A percentile compares a stretch with the other conserved stretches of the same genome.
Evolutionary conservation across 2,113 vertebrate genomes (phyloP).

Genomic region (Gymnocephalus cernua): DNA sequence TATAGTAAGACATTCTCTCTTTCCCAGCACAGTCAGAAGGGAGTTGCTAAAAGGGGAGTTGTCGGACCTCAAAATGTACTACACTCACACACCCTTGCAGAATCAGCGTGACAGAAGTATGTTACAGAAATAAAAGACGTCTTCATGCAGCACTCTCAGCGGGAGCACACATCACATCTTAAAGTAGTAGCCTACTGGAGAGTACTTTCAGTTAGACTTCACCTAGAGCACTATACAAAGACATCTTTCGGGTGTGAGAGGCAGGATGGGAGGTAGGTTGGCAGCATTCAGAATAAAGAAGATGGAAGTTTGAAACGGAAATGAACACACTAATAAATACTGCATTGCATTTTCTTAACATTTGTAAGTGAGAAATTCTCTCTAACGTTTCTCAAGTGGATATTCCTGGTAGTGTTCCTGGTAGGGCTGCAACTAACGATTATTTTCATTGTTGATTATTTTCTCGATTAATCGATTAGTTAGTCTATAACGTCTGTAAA

Average conservation of each 20-base stretch:
- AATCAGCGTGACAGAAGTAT: slow-evolving; percentile 54
- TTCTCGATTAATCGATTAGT: too few relatives aligned
- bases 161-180: slow-evolving; percentile 49
- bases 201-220: slow-evolving; percentile 37
- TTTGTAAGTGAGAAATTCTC: neutral
- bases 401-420: neutral
- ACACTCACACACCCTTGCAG: slow-evolving; percentile 44
- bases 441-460: too few relatives aligned
- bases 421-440: too few relatives aligned
- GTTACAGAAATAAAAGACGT: slow-evolving; percentile 57
- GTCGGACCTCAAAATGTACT: slow-evolving; percentile 50
- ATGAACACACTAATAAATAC: neutral
- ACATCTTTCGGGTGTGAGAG: slow-evolving; percentile 12
- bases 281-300: slow-evolving; percentile 2
- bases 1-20: slow-evolving; percentile 12
- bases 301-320: neutral
- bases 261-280: slow-evolving; percentile 2
- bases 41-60: slow-evolving; percentile 51
- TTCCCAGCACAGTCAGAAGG: slow-evolving; percentile 44
- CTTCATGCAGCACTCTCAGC: slow-evolving; percentile 42
- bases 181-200: slow-evolving; percentile 41
- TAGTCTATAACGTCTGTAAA: too few relatives aligned
- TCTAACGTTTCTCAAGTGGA: too few relatives aligned
- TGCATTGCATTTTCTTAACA: neutral
- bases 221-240: slow-evolving; percentile 42